Evolutionary conservation across 1,140 invertebrate species (phyloP), one percentile per base, ranked within the genome.

Genomic region (Triops longicaudatus): DNA sequence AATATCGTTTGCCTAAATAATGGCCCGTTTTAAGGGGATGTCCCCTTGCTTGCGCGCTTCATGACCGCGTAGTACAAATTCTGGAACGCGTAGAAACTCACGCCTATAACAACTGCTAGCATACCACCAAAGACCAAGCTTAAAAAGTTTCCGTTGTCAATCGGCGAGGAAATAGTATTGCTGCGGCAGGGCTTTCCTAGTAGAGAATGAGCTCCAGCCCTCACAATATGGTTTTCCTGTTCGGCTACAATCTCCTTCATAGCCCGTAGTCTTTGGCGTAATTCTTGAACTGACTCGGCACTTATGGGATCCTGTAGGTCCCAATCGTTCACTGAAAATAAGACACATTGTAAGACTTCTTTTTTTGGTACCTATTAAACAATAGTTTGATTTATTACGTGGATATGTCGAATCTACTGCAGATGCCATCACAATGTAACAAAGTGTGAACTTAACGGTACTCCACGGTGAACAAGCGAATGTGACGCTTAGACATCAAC

Each of bases 191-290:
- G 9, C 22, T 63, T 72, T 27, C 87, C 88, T 7, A 87, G 88
- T 3, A 86, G 85, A 41, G 84, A 84, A 43, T 86, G 84, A 28
- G 85, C 86, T 73, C 84, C 82, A 5, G 85, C 85, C 77, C 78
- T 80, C 76, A 81, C 83, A 73, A 81, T 83, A 79, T 86, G 84
- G 77, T 63, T 63, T 22, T 63, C 90, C 83, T 84, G 88, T 78
- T 92, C 91, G 73, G 90, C 90, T 89, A 94, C 91, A 81, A 93
- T 83, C 73, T 86, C 86, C 81, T 92, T 94, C 91, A 93, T 93
- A 26, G 90, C 88, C 4, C 90, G 88, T 11, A 94, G 82, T 73
- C 91, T 87, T 79, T 90, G 89, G 72, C 91, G 88, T 26, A 94
- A 82, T 78, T 93, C 91, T 80, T 94, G 92, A 31, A 93, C 91